Conservation (phyloP, 2,888 invertebrate genomes). For the Isoperla grammatica region DNA sequence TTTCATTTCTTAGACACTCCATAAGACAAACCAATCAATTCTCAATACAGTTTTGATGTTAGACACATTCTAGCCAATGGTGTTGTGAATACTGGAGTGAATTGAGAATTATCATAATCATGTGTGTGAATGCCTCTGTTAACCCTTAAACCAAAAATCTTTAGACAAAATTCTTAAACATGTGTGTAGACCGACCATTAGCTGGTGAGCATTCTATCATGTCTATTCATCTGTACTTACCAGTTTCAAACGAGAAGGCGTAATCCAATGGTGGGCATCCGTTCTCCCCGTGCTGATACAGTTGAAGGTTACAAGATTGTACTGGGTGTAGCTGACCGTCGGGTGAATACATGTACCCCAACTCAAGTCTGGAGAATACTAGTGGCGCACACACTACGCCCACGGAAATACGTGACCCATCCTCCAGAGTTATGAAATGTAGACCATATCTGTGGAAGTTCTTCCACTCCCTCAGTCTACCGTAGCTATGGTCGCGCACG, state of each 20-base stretch:
- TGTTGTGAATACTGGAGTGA: too few species aligned
- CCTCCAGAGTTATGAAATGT: conserved; percentile 62
- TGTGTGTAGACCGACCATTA: too few species aligned
- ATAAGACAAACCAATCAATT: too few species aligned
- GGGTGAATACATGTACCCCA: conserved; percentile 50
- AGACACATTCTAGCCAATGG: too few species aligned
- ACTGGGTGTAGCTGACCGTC: conserved; percentile 43
- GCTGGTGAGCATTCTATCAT: too few species aligned
- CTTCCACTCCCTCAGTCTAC: conserved; percentile 59
- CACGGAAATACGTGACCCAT: conserved; percentile 62
- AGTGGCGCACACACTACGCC: conserved; percentile 61
- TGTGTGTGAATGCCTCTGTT: too few species aligned
- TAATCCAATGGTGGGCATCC: conserved; percentile 55
- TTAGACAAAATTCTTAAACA: too few species aligned
- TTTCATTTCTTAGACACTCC: too few species aligned
- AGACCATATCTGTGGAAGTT: conserved; percentile 62
- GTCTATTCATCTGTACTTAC: too few species aligned
- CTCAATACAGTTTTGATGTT: too few species aligned
- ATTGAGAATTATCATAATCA: too few species aligned
- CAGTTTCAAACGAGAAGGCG: conserved; percentile 54
- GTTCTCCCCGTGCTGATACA: conserved; percentile 58
- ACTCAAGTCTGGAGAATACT: conserved; percentile 46
- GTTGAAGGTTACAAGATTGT: conserved; percentile 48
- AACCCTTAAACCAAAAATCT: too few species aligned
- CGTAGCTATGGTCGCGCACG: conserved; percentile 64